Evolutionary conservation across 2,888 invertebrate genomes (phyloP), one percentile per base, ranked within the genome.

Genomic region (Ichneumoninae sp.): DNA sequence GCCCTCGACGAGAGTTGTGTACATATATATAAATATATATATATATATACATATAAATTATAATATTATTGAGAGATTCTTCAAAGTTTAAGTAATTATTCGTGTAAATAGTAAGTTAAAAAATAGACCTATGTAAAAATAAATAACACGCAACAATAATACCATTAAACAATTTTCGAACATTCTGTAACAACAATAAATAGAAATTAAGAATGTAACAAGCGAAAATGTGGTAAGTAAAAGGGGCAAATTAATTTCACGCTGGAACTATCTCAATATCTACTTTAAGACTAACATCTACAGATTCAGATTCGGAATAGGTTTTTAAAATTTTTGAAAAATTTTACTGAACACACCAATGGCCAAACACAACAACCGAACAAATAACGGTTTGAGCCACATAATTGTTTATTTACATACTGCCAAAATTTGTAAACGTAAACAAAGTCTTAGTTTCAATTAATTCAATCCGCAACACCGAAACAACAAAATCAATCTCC

Each of bases 51-150:
- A 47, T 47, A 70, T 70, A 50, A 78, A 66, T 73, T 8, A 63
- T 44, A 81, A 50, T 19, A 75, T 44, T 50, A 82, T 75, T 75
- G 40, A 60, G 75, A 78, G 70, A 79, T 68, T 85, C 74, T 81
- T 33, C 50, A 75, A 81, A 81, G 70, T 78, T 78, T 82, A 81
- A 78, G 26, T 40, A 78, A 50, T 78, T 22, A 66, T 75, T 76
- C 66, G 57, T 85, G 85, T 85, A 82, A 82, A 85, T 85, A 85
- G 50, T 82, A 75, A 85, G 65, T 75, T 79, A 57, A 85, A 76
- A 16, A 47, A 16, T 69, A 47, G 19, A n/a, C 33, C 33, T 79
- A 30, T 47, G 54, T 66, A 82, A 74, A 54, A 79, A 70, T 71
- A 57, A 79, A 75, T 3, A 65, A 69, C 22, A 78, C 70, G 30